These are phyloP conservation scores for Corythornis madagascariensis DNA, from an alignment of 2,113 vertebrate genomes.

Conservation along the genomic window DNA sequence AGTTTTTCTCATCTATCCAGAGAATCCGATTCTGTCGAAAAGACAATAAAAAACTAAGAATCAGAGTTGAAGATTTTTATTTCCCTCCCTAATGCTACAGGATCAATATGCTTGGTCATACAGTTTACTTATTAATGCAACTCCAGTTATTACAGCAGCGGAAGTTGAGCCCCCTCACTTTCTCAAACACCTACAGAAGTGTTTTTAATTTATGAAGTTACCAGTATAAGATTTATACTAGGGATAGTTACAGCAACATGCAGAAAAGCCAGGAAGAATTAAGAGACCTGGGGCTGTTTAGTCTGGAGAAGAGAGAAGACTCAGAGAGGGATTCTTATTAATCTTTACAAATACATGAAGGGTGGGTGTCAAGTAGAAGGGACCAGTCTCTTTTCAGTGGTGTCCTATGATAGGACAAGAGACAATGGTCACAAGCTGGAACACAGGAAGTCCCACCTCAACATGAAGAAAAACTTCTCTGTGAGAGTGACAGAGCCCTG, in stretches of 20 bases:
- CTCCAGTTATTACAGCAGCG: not conserved
- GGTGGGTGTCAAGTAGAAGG: too few species aligned
- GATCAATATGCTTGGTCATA: not conserved
- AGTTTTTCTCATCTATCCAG: constrained; percentile 97
- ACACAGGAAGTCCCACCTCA: too few species aligned
- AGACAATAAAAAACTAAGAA: not conserved
- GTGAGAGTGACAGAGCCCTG: too few species aligned
- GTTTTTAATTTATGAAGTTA: not conserved
- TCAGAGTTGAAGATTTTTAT: not conserved
- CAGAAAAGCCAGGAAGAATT: not conserved
- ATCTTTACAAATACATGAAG: too few species aligned
- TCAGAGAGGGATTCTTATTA: too few species aligned
- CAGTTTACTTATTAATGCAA: not conserved
- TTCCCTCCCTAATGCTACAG: not conserved
- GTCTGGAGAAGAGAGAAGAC: too few species aligned
- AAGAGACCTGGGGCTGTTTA: too few species aligned
- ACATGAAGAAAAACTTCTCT: too few species aligned
- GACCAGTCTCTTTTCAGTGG: too few species aligned
- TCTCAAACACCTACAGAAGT: not conserved
- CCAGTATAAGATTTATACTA: not conserved
- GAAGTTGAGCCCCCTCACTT: not conserved
- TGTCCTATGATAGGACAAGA: too few species aligned
- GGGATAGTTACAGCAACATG: not conserved
- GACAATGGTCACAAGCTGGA: too few species aligned
- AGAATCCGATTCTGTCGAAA: constrained; percentile 90